Percentiles rank a stretch among this genome's conserved stretches.
phyloP scores from a whole-genome alignment of 2,797 vertebrate genomes.

The Brachyalestes nurse region DNA sequence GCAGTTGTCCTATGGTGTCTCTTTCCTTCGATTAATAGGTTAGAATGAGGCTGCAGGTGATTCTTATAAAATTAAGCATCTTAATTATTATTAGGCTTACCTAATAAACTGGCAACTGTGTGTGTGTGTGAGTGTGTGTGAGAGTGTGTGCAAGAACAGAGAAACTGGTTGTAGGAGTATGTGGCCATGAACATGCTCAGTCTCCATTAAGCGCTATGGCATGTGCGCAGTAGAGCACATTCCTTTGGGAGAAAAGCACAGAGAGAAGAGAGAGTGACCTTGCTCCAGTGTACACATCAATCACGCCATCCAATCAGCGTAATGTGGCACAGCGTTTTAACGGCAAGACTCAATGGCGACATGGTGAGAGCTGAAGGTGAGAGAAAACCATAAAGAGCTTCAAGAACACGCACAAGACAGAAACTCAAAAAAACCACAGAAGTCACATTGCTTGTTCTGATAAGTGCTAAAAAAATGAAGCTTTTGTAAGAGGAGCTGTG shows the following conservation, averaged over 20 bases:
- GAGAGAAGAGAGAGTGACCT: constrained; percentile 12
- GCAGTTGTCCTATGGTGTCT: too few relatives aligned
- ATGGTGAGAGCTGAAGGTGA: constrained; percentile 13
- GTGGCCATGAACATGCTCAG: constrained; percentile 9
- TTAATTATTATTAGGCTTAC: too few relatives aligned
- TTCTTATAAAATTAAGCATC: too few relatives aligned
- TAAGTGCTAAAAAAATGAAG: background rate
- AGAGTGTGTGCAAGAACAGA: background rate
- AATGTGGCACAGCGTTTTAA: constrained; percentile 10
- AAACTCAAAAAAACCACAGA: background rate
- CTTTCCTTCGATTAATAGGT: too few relatives aligned
- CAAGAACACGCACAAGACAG: background rate
- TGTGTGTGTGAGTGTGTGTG: too few relatives aligned
- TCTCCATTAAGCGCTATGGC: constrained; percentile 24
- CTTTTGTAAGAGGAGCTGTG: background rate
- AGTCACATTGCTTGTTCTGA: constrained; percentile 6
- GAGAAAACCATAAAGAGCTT: constrained; percentile 23
- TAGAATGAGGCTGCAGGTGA: too few relatives aligned
- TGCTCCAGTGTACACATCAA: constrained; percentile 25
- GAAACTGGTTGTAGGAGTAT: background rate
- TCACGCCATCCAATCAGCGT: constrained; percentile 35
- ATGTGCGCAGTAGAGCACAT: background rate
- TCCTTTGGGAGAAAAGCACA: background rate
- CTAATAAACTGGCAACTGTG: too few relatives aligned
- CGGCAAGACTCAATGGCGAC: background rate